These are phyloP conservation scores for Hoplodrina ambigua DNA, from an alignment of 2,888 invertebrate species.

Conservation along the genomic window DNA sequence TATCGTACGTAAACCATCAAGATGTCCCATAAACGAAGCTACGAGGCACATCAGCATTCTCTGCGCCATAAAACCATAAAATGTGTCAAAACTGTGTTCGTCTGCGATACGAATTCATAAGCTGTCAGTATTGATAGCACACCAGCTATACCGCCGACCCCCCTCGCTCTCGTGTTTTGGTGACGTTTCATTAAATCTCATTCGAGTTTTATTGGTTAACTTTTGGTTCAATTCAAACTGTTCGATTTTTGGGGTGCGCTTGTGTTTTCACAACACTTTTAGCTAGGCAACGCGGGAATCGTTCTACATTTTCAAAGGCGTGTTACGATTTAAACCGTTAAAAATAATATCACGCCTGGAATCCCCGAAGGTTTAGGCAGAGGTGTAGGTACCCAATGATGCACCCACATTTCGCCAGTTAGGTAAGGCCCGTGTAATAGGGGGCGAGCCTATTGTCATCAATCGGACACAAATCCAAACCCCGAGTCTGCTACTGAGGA, in stretches of 20 bases:
- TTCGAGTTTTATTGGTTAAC: slow-evolving; percentile 49
- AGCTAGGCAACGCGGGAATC: not conserved
- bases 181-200: slow-evolving; percentile 52
- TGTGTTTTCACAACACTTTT: not conserved
- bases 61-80: slow-evolving; percentile 69
- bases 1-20: slow-evolving; percentile 45
- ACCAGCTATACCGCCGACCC: slow-evolving; percentile 32
- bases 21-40: slow-evolving; percentile 54
- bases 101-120: slow-evolving; percentile 70
- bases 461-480: no score
- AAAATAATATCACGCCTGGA: not conserved
- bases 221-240: slow-evolving; percentile 37
- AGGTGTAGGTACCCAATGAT: no score
- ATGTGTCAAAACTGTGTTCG: slow-evolving; percentile 71
- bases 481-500: no score
- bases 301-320: not conserved
- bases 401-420: no score
- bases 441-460: no score
- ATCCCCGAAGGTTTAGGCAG: no score
- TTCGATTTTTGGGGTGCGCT: slow-evolving; percentile 20
- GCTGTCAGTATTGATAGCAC: slow-evolving; percentile 65
- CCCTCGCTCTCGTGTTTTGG: slow-evolving; percentile 25
- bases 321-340: not conserved
- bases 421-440: no score
- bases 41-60: slow-evolving; percentile 72